Conservation (phyloP, 2,888 invertebrate species). For the Temnothorax unifasciatus region DNA sequence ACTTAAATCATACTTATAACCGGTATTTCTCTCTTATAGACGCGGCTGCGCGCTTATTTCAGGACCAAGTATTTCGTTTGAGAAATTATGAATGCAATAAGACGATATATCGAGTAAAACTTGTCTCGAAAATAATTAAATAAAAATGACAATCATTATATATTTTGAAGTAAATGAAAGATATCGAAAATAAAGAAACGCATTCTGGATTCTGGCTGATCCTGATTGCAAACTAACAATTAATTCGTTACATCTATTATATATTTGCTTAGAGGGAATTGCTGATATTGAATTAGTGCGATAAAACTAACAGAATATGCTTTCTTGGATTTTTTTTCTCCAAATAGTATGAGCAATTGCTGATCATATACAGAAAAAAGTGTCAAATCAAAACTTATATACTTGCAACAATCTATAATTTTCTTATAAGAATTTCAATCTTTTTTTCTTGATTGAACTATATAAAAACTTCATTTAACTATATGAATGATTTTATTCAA, state of each 20-base stretch:
- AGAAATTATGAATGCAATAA: not conserved
- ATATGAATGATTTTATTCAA: too few species aligned
- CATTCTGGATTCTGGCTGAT: not conserved
- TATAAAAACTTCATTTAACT: too few species aligned
- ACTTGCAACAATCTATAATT: too few species aligned
- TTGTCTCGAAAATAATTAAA: not conserved
- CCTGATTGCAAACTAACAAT: not conserved
- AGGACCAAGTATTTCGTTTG: not conserved
- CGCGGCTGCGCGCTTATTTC: not conserved
- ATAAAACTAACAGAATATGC: not conserved
- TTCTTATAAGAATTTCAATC: too few species aligned
- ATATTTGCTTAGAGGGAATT: too few species aligned
- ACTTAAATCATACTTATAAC: constrained; percentile 18
- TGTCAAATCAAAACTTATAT: too few species aligned
- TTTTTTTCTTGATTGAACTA: too few species aligned
- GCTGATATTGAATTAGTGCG: not conserved
- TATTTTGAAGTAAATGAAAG: not conserved
- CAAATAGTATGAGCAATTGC: not conserved
- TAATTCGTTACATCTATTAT: not conserved
- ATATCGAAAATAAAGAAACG: not conserved
- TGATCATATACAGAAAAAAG: not conserved
- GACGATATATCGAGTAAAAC: not conserved
- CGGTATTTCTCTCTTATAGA: constrained; percentile 35
- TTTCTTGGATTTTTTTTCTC: not conserved
- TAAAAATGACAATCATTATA: not conserved